Base-by-base conservation (phyloP, 2,888 invertebrate species). In the Calephelis perditalis region DNA sequence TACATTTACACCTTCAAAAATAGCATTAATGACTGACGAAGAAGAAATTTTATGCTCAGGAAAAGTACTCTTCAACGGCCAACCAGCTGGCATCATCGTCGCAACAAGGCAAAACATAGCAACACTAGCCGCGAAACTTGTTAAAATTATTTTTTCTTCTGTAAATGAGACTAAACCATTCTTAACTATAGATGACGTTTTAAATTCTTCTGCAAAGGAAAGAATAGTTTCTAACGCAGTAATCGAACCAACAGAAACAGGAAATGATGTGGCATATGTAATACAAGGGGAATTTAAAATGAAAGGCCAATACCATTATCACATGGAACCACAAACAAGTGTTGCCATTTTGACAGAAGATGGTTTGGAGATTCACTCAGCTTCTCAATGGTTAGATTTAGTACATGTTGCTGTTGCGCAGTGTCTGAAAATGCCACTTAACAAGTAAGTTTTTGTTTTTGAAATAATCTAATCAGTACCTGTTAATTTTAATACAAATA, bases 291-390 rank as follows among this genome's bases (percentile, higher is more conserved):
- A 85, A 54, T 82, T 92, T 62, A 87, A 91, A 59, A 70, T 92
- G 64, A 94, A 93, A 11, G 76, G 91, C 6, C 96, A 96, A 73
- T 95, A 94, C 75, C 96, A 96, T 74, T 95, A 92, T 71, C 92
- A 93, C 9, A 94, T 96, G 94, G 96, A 96, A 72, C 92, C 94
- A 0, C 94, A 95, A 45, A 91, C 92, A 0, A 92, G 93, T 63
- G 87, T 95, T 0, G 93, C 91, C 10, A 77, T 92, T 35, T 95
- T 95, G 0, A 91, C 91, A 26, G 96, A 96, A 74, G 94, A 95
- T 68, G 94, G 94, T 0, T 78, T 95, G 70, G 93, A 95, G 64
- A 92, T 96, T 0, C 92, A 91, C 70, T 82, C 92, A 0, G 75
- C 94, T 0, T 91, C 93, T 0, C 95, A 95, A 68, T 94, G 92